Conservation (phyloP, 2,888 invertebrate species). For the Idaea aversata region DNA sequence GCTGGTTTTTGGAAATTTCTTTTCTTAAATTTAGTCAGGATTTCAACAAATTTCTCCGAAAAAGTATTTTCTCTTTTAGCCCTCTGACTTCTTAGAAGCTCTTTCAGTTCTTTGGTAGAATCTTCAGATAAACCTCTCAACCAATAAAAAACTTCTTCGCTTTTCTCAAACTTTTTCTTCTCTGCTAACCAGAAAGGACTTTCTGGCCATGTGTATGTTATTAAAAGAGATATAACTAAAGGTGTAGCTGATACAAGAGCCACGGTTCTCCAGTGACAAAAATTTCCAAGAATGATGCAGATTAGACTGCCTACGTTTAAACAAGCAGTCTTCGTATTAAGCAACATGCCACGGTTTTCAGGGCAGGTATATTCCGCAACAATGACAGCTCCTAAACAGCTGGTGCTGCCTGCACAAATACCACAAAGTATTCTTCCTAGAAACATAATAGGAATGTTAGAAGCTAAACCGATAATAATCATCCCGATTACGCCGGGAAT, state of each 20-base stretch:
- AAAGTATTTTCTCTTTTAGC: not conserved
- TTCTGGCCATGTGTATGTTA: conserved; percentile 2
- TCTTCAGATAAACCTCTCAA: conserved; percentile 8
- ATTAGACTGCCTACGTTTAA: not conserved
- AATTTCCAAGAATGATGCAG: not conserved
- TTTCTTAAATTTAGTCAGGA: not conserved
- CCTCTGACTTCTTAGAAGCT: not conserved
- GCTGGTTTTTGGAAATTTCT: conserved; percentile 2
- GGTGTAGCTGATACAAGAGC: not conserved
- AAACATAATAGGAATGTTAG: not conserved
- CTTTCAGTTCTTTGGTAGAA: not conserved
- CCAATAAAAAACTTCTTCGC: conserved; percentile 6
- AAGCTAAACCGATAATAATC: not conserved
- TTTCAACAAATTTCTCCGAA: not conserved
- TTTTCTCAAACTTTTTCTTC: not conserved
- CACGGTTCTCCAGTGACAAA: not conserved
- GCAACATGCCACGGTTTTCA: not conserved
- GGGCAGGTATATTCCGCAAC: not conserved
- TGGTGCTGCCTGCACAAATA: not conserved
- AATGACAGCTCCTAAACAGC: not conserved
- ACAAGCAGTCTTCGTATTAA: not conserved
- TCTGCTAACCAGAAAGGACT: conserved; percentile 6
- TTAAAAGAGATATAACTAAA: not conserved
- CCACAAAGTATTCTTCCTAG: not conserved
- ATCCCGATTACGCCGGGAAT: not conserved